phyloP scores from a whole-genome alignment of 2,888 invertebrate genomes.

The Euphydryas editha region DNA sequence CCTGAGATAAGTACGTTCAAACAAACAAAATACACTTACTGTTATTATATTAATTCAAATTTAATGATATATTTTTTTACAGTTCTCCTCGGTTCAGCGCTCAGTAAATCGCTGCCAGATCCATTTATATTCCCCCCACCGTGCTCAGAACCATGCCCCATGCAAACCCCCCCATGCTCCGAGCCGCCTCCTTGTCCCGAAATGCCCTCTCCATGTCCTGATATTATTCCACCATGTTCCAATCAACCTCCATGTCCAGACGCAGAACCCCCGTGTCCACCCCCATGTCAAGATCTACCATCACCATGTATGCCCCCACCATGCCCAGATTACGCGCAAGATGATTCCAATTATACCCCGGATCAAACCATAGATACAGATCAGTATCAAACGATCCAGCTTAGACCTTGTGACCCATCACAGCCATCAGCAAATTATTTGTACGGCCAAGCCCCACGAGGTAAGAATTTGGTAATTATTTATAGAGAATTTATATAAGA shows the following conservation, averaged over 20 bases:
- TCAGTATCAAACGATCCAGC: conserved; percentile 45
- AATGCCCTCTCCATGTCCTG: conserved; percentile 10
- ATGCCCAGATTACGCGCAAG: background rate
- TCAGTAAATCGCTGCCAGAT: conserved; percentile 60
- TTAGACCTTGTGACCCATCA: conserved; percentile 58
- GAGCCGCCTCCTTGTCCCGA: background rate
- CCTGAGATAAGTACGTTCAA: too few species aligned
- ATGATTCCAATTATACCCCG: conserved; percentile 25
- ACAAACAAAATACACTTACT: too few species aligned
- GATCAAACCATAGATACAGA: background rate
- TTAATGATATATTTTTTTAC: conserved; percentile 26
- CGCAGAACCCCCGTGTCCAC: conserved; percentile 23
- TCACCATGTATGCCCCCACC: too few species aligned
- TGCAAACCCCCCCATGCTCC: background rate
- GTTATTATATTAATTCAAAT: background rate
- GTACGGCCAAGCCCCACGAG: conserved; percentile 62
- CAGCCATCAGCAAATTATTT: conserved; percentile 52
- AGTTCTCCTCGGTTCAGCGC: conserved; percentile 64
- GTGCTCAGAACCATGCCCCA: conserved; percentile 3
- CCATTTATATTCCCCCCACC: conserved; percentile 36
- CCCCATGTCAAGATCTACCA: background rate
- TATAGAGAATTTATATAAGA: too few species aligned
- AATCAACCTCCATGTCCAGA: conserved; percentile 12
- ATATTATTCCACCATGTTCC: background rate
- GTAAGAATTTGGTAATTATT: too few species aligned